These are phyloP conservation scores for Stenurella melanura DNA, from an alignment of 2,888 invertebrate species.

Conservation along the genomic window DNA sequence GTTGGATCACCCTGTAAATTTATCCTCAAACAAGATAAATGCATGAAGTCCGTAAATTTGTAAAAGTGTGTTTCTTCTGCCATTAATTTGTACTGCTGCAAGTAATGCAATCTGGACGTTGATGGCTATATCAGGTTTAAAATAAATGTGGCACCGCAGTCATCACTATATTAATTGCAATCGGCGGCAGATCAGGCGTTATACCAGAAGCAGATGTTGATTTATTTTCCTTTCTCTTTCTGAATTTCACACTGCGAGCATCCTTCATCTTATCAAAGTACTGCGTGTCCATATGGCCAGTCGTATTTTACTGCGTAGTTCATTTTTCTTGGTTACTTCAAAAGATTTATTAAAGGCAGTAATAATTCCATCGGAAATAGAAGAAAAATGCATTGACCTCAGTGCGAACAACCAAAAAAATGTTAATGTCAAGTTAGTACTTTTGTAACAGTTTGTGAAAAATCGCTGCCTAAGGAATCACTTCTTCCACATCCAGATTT, in stretches of 20 bases:
- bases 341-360: constrained; percentile 9
- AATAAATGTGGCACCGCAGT: constrained; percentile 55
- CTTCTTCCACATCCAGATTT: too few relatives aligned
- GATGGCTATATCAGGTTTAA: constrained; percentile 46
- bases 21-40: background rate
- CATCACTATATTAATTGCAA: constrained; percentile 59
- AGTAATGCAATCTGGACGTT: constrained; percentile 37
- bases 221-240: constrained; percentile 35
- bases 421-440: background rate
- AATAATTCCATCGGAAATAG: background rate
- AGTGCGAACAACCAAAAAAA: background rate
- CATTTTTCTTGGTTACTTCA: constrained; percentile 11
- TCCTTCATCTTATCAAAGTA: constrained; percentile 39
- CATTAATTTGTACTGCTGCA: constrained; percentile 1
- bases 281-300: background rate
- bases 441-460: too few relatives aligned
- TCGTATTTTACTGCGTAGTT: constrained; percentile 35
- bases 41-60: background rate
- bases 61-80: constrained; percentile 15
- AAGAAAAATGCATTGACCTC: background rate
- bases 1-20: too few relatives aligned
- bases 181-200: constrained; percentile 54
- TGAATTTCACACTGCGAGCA: constrained; percentile 34
- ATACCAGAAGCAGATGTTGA: constrained; percentile 46
- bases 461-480: too few relatives aligned